Conservation (phyloP, 2,113 vertebrate species). For the Raphicerus campestris region DNA sequence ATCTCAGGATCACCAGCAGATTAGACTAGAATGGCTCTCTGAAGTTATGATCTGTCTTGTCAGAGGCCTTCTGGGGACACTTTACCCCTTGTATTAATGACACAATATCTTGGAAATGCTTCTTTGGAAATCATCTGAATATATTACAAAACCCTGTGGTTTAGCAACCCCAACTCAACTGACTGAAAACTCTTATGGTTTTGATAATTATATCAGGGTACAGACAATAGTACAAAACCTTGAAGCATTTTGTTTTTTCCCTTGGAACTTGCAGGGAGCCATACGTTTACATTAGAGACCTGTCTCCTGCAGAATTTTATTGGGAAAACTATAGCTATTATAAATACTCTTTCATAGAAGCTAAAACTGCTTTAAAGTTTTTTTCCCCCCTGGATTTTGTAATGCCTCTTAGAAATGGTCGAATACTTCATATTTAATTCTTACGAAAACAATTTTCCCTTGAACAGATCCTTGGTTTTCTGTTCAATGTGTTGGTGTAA, state of each 20-base stretch:
- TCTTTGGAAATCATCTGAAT: constrained; percentile 39
- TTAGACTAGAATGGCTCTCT: background rate
- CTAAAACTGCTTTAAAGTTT: background rate
- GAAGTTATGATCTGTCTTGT: background rate
- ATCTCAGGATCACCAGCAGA: background rate
- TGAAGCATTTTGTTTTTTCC: background rate
- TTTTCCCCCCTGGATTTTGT: background rate
- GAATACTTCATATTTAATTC: constrained; percentile 47
- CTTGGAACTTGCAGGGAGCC: background rate
- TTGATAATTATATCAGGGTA: background rate
- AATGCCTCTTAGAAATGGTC: constrained; percentile 33
- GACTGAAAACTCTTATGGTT: background rate
- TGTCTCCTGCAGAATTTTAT: constrained; percentile 19
- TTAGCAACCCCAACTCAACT: background rate
- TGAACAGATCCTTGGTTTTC: constrained; percentile 18
- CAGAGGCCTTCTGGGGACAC: background rate
- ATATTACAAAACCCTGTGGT: background rate
- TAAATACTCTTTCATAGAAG: constrained; percentile 17
- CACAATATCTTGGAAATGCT: background rate
- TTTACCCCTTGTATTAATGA: constrained; percentile 51
- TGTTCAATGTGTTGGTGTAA: background rate
- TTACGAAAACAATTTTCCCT: constrained; percentile 47
- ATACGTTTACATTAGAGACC: background rate
- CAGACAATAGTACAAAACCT: background rate
- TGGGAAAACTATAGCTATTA: constrained; percentile 36